Base-by-base conservation (phyloP, 1,140 invertebrate species). In the Panagrolaimus sp. region DNA sequence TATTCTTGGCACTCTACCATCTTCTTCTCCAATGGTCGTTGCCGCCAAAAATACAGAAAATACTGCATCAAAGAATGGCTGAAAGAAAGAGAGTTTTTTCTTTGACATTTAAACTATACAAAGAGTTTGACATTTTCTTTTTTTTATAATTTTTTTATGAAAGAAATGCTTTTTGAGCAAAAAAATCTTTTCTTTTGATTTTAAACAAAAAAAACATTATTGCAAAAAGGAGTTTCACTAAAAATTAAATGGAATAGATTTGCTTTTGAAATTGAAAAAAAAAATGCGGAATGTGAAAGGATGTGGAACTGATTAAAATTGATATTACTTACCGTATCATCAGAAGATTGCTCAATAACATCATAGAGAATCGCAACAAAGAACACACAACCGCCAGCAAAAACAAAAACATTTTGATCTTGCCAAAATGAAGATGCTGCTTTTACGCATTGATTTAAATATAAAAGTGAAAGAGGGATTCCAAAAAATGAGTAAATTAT, bases 241-340 rank as follows among this genome's bases (percentile, higher is more conserved):
- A 38, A 38, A 38, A 38, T 38, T 4, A 38, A 38, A 38, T 38
- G 31, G 31, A 7, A 38, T 38, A 38, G 7, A 38, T 4, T 7
- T 38, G 31, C 31, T 38, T 38, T 38, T 38, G 7, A 38, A 38
- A 38, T 38, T 38, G 7, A 4, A 38, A 38, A 38, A 38, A 7
- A 38, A 7, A 38, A 38, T 4, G 31, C 2, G 7, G 7, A 38
- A 38, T 38, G 31, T 38, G 31, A 38, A 38, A 7, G 31, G 31
- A 38, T 38, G 31, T 7, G 31, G 31, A 38, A 38, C 31, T 38
- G 31, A 38, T 38, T 38, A 38, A 38, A 38, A 38, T 38, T 38
- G 31, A n/a, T n/a, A n/a, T n/a, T n/a, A n/a, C 51, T 57, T 27
- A 57, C 51, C 27, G 51, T 57, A 16, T 57, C 51, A 57, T 57